These are phyloP conservation scores for Hirtodrosophila trivittata DNA, from an alignment of 2,888 invertebrate genomes.

Conservation along the genomic window DNA sequence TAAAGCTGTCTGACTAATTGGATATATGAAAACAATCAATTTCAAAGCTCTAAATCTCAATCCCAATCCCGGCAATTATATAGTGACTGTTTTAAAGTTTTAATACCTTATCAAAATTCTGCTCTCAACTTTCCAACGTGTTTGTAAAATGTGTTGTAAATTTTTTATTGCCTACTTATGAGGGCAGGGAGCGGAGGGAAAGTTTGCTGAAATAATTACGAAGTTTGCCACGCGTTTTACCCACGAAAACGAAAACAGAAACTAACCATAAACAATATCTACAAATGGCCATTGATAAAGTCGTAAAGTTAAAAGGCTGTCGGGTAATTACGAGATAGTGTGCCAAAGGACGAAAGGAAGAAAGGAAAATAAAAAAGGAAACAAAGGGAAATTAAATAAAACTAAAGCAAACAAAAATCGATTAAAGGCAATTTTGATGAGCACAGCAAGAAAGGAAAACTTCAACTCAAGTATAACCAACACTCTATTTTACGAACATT, in stretches of 20 bases:
- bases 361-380: slow-evolving; percentile 4
- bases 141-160: slow-evolving; percentile 9
- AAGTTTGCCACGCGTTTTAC: background rate
- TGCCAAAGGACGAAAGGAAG: slow-evolving; percentile 4
- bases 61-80: no score
- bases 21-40: background rate
- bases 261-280: slow-evolving; percentile 2
- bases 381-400: slow-evolving; percentile 27
- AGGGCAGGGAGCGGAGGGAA: slow-evolving; percentile 12
- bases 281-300: slow-evolving; percentile 55
- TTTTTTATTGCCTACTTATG: slow-evolving; percentile 23
- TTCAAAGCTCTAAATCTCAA: no score
- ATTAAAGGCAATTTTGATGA: slow-evolving; percentile 56
- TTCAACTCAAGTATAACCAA: slow-evolving; percentile 55
- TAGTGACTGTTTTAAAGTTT: background rate
- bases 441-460: slow-evolving; percentile 9
- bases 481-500: slow-evolving; percentile 74
- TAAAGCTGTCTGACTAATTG: no score
- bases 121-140: background rate
- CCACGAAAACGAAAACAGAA: background rate
- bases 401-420: slow-evolving; percentile 64
- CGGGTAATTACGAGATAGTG: slow-evolving; percentile 52
- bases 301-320: slow-evolving; percentile 61
- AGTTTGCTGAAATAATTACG: slow-evolving; percentile 33
- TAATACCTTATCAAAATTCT: background rate